Evolutionary conservation across 2,113 vertebrate species (phyloP), one percentile per base, ranked within the genome.

Genomic region (Xenopus borealis): DNA sequence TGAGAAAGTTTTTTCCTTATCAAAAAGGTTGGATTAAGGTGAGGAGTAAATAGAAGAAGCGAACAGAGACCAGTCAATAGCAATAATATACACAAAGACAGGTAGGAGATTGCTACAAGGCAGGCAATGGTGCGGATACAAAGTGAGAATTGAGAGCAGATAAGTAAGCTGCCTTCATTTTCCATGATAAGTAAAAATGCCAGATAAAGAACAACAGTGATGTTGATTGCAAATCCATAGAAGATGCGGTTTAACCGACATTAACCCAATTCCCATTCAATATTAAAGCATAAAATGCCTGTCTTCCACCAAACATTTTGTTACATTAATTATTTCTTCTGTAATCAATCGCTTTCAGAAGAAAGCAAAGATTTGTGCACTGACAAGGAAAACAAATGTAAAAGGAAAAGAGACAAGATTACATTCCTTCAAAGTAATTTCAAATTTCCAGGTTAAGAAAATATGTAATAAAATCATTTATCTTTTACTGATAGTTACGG

Each of bases 101-200:
- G 33, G 33, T 40, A 9, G 55, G 55, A 61, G 72, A 61, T 68
- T 68, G 64, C 69, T 62, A 75, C 53, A 69, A 53, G 62, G 12
- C n/a, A 58, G 63, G 33, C 72, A 64, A 69, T 61, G 59, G 61
- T 75, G 50, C 59, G 30, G 44, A 63, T 61, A 77, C 69, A 58
- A 75, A 74, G 64, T 59, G 66, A 66, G 62, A 58, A 66, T 77
- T 59, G 74, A 64, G 59, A 30, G 18, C 45, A 55, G 61, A 77
- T 70, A 69, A 77, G 61, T 14, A 50, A 47, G 65, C 20, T 14
- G 58, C 9, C 58, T 61, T 61, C 58, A 23, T 11, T 61, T 61
- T 61, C 18, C 20, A 61, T 61, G 58, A 61, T 19, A 58, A 58
- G 55, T n/a, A 19, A 58, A 58, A 58, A 58, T n/a, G 18, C 55